Base-by-base conservation (phyloP, 2,888 invertebrate species). In the Pandemis heparana region DNA sequence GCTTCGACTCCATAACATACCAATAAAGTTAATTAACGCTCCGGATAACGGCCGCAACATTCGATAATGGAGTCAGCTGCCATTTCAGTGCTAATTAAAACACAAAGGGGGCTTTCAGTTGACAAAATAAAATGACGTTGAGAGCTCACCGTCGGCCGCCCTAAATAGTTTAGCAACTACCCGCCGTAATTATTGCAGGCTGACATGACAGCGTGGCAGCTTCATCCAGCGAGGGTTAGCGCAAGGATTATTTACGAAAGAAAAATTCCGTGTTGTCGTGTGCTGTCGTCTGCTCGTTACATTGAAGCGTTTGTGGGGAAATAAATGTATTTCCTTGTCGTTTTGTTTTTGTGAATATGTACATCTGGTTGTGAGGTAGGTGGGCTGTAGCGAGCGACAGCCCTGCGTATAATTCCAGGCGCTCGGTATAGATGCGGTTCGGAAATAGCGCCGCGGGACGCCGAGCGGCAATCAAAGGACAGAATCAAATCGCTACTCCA, bases 381-480 rank as follows among this genome's bases (percentile, higher is more conserved):
- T 18, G 46, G 23, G 14, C 14, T n/a, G 63, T 14, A n/a, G 51
- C 38, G 63, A 48, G 73, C 41, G 68, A 46, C 73, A 74, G 74
- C 74, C 74, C 74, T 61, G 65, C 64, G 70, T 51, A 59, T 41
- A 32, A 60, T 59, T 64, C 43, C 65, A 61, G 51, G 66, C 65
- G 70, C 63, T 43, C 48, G 63, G 53, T 56, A 64, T 65, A 74
- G 74, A 69, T 74, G 74, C 53, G 51, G 70, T 70, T 74, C 74
- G 65, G 83, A 91, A 91, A 92, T 91, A 91, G 88, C 86, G 77
- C 82, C 82, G 80, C 81, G 85, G 78, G 82, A 84, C 87, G 82
- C 85, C 83, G 76, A 80, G 78, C 81, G 79, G 85, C 86, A 92
- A 92, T 92, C 90, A 92, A 91, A 91, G 88, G 87, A 88, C 84